These are phyloP conservation scores for Oplegnathus fasciatus DNA, from an alignment of 2,113 vertebrate species.

Conservation along the genomic window DNA sequence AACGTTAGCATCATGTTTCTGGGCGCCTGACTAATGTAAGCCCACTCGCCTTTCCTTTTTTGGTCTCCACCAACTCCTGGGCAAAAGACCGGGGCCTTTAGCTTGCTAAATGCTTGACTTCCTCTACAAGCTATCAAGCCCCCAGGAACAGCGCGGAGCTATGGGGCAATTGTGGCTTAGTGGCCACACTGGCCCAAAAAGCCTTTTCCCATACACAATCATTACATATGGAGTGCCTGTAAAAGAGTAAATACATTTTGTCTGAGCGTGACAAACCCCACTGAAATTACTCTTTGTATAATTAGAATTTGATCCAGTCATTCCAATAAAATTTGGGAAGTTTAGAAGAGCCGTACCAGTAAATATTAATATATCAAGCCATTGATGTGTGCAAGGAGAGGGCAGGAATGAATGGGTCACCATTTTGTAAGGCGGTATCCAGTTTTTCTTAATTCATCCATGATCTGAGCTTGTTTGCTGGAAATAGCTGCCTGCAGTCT, in stretches of 20 bases:
- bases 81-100: background rate
- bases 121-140: background rate
- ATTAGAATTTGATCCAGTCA: slow-evolving; percentile 4
- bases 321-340: background rate
- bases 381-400: background rate
- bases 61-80: too few relatives aligned
- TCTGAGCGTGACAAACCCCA: too few relatives aligned
- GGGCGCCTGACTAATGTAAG: too few relatives aligned
- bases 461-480: slow-evolving; percentile 3
- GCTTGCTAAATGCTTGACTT: background rate
- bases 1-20: too few relatives aligned
- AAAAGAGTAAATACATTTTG: too few relatives aligned
- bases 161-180: too few relatives aligned
- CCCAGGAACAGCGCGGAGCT: background rate
- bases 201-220: too few relatives aligned
- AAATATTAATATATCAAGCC: background rate
- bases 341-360: background rate
- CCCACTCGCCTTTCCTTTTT: too few relatives aligned
- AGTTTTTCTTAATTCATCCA: background rate
- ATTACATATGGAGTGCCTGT: too few relatives aligned
- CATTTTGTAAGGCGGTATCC: background rate
- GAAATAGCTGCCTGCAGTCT: too few relatives aligned
- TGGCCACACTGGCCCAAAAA: too few relatives aligned
- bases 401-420: background rate
- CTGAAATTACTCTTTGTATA: background rate